A percentile compares a stretch with the other conserved stretches of the same genome.
These are phyloP conservation scores for Glareola pratincola DNA, from an alignment of 2,113 vertebrate genomes.

Conservation along the genomic window DNA sequence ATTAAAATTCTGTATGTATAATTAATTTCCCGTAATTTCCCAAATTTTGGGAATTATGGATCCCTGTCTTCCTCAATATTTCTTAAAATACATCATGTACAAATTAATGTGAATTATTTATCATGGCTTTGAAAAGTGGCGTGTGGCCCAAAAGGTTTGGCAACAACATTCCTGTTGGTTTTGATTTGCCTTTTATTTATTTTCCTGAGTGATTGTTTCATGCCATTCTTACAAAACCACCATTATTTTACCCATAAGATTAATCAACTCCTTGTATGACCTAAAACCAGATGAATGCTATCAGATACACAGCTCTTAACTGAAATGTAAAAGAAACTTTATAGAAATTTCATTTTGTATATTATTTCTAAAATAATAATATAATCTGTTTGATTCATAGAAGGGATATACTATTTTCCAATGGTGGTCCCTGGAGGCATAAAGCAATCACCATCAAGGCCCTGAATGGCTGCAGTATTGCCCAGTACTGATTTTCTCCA, in stretches of 20 bases:
- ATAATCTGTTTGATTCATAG: not conserved
- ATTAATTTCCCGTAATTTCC: not conserved
- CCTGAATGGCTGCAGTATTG: not conserved
- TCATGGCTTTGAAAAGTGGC: not conserved
- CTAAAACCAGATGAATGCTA: not conserved
- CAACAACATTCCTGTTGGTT: accelerated
- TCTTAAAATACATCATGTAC: not conserved
- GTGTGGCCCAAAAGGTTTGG: not conserved
- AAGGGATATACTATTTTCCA: not conserved
- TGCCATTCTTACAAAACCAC: not conserved
- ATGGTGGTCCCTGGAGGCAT: not conserved
- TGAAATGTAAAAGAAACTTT: not conserved
- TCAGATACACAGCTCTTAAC: not conserved
- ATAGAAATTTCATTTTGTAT: not conserved
- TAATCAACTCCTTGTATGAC: not conserved
- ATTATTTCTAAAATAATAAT: not conserved
- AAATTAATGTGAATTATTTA: not conserved
- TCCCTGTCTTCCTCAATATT: not conserved
- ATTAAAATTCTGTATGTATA: not conserved
- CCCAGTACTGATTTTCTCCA: not conserved
- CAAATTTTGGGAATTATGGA: not conserved
- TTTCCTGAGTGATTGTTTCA: not conserved
- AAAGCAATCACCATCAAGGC: not conserved
- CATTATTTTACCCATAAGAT: not conserved
- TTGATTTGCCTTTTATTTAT: not conserved